Evolutionary conservation across 30 jellyfish, hydroid and myxozoan genomes (phyloP), one percentile per base, ranked within the genome.

Genomic region (Aurelia sp.): DNA sequence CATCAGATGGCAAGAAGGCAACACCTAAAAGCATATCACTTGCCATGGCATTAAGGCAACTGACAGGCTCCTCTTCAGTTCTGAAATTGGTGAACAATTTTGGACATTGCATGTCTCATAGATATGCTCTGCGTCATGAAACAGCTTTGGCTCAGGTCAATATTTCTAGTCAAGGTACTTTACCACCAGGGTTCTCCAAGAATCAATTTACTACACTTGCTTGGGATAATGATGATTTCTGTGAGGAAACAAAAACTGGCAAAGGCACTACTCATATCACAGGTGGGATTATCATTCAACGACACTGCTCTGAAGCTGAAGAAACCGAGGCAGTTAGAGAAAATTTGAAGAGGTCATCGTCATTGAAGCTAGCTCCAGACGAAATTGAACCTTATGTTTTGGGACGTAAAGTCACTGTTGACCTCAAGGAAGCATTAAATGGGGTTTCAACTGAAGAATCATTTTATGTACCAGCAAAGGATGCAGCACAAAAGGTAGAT

Each of bases 11-110:
- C 30, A 83, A 68, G n/a, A 67, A 72, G 55, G 70, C 63, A 59
- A 83, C 92, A 31, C 92, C 87, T 15, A 83, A 83, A 83, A 47
- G 74, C 22, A 18, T 67, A 69, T 52, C 87, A 19, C 76, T 83
- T n/a, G 86, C 74, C 63, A 67, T 83, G 92, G 92, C 92, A 12
- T 17, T 71, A 27, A 69, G 86, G 67, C 92, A 83, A 35, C 63
- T 83, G 58, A 67, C 87, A 17, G 87, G 92, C 19, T 83, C 80
- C 0, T 67, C 86, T 22, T 22, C 21, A 18, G 72, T 83, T 59
- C 40, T 72, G 51, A 68, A 69, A 38, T 20, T 83, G 18, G 21
- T 67, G 78, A 83, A 83, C 40, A 41, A 61, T 18, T 83, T 83
- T 58, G 87, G 92, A 47, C 86, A 83, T 60, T 72, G 62, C 35